A percentile compares a stretch with the other conserved stretches of the same genome.
phyloP scores from a whole-genome alignment of 2,113 vertebrate genomes.

The Agapornis roseicollis region DNA sequence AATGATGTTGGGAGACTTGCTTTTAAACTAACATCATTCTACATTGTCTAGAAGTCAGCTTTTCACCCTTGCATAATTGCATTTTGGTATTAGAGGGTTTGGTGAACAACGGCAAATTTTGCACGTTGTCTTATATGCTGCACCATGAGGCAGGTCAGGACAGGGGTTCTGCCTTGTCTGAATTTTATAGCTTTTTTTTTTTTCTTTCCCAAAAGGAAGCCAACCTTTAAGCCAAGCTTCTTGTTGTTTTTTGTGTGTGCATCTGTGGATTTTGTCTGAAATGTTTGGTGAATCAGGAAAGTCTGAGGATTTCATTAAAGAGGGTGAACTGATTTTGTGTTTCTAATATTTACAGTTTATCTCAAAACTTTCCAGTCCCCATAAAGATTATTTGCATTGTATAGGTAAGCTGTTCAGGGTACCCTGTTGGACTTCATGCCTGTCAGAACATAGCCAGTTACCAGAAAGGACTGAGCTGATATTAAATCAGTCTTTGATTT shows the following conservation, averaged over 20 bases:
- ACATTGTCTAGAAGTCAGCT: neutral
- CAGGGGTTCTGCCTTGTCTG: constrained; percentile 22
- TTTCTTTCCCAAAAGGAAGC: neutral
- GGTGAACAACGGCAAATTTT: constrained; percentile 12
- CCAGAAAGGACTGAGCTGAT: neutral
- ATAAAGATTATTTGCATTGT: neutral
- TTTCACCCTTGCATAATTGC: neutral
- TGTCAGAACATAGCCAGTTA: neutral
- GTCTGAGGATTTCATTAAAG: neutral
- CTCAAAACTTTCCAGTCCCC: neutral
- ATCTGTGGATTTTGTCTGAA: neutral
- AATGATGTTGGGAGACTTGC: neutral
- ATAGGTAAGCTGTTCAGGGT: neutral
- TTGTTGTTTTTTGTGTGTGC: neutral
- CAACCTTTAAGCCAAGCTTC: neutral
- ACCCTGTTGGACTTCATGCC: neutral
- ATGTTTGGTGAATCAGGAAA: neutral
- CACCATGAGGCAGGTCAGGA: constrained; percentile 16
- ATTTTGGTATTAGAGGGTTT: neutral
- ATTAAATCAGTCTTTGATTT: constrained; percentile 2
- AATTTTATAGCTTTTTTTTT: neutral
- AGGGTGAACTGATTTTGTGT: neutral
- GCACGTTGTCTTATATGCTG: neutral
- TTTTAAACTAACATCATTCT: constrained; percentile 5
- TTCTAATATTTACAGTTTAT: neutral